Evolutionary conservation across 2,888 invertebrate genomes (phyloP), one percentile per base, ranked within the genome.

Genomic region (Laothoe populi): DNA sequence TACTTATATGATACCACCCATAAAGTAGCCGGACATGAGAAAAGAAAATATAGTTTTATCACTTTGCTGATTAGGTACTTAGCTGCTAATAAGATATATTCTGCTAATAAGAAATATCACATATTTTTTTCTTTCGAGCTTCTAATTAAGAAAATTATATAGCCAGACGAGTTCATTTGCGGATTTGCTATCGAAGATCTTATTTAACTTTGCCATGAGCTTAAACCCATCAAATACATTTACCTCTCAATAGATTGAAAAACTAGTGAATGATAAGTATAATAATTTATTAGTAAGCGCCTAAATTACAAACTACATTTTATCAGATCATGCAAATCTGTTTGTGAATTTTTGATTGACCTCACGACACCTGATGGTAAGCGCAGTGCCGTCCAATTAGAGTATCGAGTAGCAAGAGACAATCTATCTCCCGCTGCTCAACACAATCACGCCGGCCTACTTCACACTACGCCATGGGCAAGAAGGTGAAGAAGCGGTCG

Each of bases 161-260:
- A 53, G 31, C 35, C 35, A 53, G 35, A 5, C 16, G 35, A 35
- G 35, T 53, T 53, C 53, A 53, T 53, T 53, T 53, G 31, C 53
- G 4, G 35, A 53, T 53, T 53, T 8, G 31, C 53, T 35, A 35
- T 19, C 35, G 35, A 19, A 35, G 31, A 53, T 35, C 53, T 35
- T 35, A 35, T 53, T 53, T 53, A 53, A 53, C 19, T 19, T 53
- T 35, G 35, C 53, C 35, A 53, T 35, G 53, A 35, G 53, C 35
- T 53, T 35, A 53, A 26, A 19, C 26, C 31, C 8, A 31, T 49
- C 31, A 31, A 49, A 26, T 49, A n/a, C n/a, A 49, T 49, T 26
- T 26, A 10, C 26, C 26, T 49, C 49, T 49, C 16, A 26, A 24
- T n/a, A 31, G 4, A 46, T 8, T 8, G 5, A 31, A 16, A 42